Base-by-base conservation (phyloP, 2,113 vertebrate genomes). In the Tragelaphus buxtoni region DNA sequence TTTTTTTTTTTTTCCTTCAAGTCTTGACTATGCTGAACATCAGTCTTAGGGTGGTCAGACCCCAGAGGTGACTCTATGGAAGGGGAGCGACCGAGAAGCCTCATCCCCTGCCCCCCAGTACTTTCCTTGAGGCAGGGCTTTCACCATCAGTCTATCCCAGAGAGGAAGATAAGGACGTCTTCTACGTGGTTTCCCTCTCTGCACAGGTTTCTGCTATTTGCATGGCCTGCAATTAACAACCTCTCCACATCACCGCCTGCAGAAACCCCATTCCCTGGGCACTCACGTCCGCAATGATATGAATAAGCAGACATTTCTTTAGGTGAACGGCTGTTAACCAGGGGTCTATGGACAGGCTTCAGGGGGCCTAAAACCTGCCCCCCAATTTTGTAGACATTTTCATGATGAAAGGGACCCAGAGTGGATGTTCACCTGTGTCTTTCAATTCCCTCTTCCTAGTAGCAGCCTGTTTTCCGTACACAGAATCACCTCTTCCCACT, bases 101-200 rank as follows among this genome's bases (percentile, higher is more conserved):
- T 49, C 58, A 30, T 12, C 1, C 2, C 6, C 7, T 0, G 0
- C 0, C 18, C 9, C 9, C 18, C 0, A 0, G 13, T 47, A 16
- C 13, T 28, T 63, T 24, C 45, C 16, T 4, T 55, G 1, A 26
- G 28, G 12, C 10, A 7, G 14, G 30, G 35, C 35, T 42, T 42
- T 35, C 14, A 16, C 32, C 32, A 14, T 35, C 9, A 24, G 16
- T 1, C 42, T 49, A 49, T 30, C 17, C 18, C 26, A 17, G 14
- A 42, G 24, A 26, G 47, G 28, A 9, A 42, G 26, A 10, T 7
- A 16, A 90, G 42, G 47, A 9, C 6, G 0, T 20, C 81, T 55
- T 86, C 61, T 9, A 79, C 14, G 7, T 2, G 11, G 22, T 28
- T 55, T 56, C 79, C 20, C 8, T 35, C 51, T 56, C 45, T 74